A percentile compares a stretch with the other conserved stretches of the same genome.
These are phyloP conservation scores for Leucophenga varia DNA, from an alignment of 1,140 invertebrate species.

Conservation along the genomic window DNA sequence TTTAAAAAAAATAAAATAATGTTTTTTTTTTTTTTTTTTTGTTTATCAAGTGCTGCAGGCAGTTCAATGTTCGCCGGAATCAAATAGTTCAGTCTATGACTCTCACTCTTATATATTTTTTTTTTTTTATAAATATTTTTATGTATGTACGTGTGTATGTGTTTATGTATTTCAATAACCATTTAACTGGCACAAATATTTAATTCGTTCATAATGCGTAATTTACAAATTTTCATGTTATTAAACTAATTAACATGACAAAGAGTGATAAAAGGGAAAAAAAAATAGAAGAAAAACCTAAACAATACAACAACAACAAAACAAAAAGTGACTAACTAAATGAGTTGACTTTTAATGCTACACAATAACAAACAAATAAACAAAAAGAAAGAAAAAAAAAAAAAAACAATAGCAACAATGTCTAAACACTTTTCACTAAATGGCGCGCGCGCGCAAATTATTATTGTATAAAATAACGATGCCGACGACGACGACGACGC, in stretches of 20 bases:
- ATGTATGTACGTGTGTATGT: background rate
- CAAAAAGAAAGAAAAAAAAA: slow-evolving; percentile 1
- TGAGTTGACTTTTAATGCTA: slow-evolving; percentile 17
- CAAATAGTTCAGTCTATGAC: background rate
- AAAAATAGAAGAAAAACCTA: too few relatives aligned
- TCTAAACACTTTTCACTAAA: slow-evolving; percentile 17
- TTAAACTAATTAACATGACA: slow-evolving; percentile 40
- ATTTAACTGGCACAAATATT: background rate
- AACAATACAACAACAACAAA: too few relatives aligned
- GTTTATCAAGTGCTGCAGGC: too few relatives aligned
- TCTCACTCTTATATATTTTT: background rate
- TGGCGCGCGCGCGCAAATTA: slow-evolving; percentile 10
- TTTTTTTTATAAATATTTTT: slow-evolving; percentile 9
- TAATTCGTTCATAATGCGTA: background rate
- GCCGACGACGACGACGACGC: slow-evolving; percentile 7
- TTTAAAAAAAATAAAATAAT: slow-evolving; percentile 23
- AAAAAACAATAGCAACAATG: background rate
- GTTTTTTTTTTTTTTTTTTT: slow-evolving; percentile 27
- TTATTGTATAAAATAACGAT: slow-evolving; percentile 17
- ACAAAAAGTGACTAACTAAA: too few relatives aligned
- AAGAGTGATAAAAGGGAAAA: too few relatives aligned
- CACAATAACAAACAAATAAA: slow-evolving; percentile 10
- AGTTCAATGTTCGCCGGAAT: slow-evolving; percentile 3
- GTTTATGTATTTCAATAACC: slow-evolving; percentile 4
- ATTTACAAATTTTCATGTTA: background rate